Evolutionary conservation across 2,888 invertebrate species (phyloP).

Genomic region (Epistrophe eligans): DNA sequence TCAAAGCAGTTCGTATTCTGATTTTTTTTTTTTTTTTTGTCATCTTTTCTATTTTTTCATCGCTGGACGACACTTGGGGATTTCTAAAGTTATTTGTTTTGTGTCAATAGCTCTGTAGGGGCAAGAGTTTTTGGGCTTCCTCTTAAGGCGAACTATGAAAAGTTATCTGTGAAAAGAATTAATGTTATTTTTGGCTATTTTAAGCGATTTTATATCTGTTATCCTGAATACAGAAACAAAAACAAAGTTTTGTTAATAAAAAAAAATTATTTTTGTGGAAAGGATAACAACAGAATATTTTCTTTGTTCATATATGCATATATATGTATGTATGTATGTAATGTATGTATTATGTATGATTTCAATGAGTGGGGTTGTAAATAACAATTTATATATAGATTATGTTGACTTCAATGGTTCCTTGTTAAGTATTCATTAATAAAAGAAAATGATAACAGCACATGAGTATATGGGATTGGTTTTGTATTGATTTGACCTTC

Average conservation of each 20-base stretch:
- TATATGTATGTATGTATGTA: too few species aligned
- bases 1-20: conserved; percentile 33
- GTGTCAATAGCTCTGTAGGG: conserved; percentile 46
- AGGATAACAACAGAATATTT: too few species aligned
- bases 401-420: too few species aligned
- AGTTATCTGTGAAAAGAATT: conserved; percentile 50
- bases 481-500: too few species aligned
- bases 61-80: conserved; percentile 18
- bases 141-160: conserved; percentile 53
- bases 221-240: not conserved
- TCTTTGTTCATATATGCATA: too few species aligned
- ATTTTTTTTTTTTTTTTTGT: not conserved
- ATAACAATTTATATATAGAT: too few species aligned
- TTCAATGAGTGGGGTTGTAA: too few species aligned
- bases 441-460: too few species aligned
- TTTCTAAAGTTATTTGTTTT: conserved; percentile 62
- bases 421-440: too few species aligned
- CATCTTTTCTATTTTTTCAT: not conserved
- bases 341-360: too few species aligned
- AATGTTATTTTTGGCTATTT: conserved; percentile 59
- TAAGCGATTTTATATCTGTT: conserved; percentile 33
- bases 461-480: too few species aligned
- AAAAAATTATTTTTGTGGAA: too few species aligned
- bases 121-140: not conserved
- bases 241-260: not conserved